Percentiles rank a stretch among this genome's conserved stretches.
phyloP scores from a whole-genome alignment of 2,888 invertebrate species.

The Harpalus rubripes region DNA sequence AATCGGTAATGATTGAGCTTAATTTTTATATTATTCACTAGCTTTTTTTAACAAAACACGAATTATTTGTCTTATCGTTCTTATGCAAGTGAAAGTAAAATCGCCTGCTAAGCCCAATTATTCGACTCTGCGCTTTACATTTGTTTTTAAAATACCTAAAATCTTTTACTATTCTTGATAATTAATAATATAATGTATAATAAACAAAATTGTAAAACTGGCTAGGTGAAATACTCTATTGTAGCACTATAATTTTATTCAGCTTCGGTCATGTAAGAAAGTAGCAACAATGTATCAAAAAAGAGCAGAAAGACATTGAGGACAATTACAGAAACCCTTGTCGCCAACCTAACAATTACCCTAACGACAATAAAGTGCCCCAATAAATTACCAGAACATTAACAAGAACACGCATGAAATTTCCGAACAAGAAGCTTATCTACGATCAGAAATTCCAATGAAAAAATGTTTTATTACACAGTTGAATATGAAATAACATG shows the following conservation, averaged over 20 bases:
- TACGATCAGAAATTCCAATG: conserved; percentile 46
- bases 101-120: too few relatives aligned
- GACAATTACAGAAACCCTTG: neutral
- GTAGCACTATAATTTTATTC: neutral
- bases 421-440: conserved; percentile 24
- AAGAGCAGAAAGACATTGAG: neutral
- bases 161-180: too few relatives aligned
- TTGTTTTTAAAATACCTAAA: too few relatives aligned
- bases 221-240: too few relatives aligned
- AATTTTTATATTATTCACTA: too few relatives aligned
- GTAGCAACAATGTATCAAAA: neutral
- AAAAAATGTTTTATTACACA: conserved; percentile 52
- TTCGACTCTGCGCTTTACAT: too few relatives aligned
- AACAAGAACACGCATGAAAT: conserved; percentile 31
- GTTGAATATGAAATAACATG: conserved; percentile 30
- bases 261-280: neutral
- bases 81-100: too few relatives aligned
- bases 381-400: conserved; percentile 29
- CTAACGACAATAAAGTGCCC: conserved; percentile 11
- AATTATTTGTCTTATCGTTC: too few relatives aligned
- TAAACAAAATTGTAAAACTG: too few relatives aligned
- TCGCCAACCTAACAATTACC: conserved; percentile 13
- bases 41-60: too few relatives aligned
- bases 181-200: too few relatives aligned
- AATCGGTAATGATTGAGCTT: too few relatives aligned